phyloP scores from a whole-genome alignment of 1,140 invertebrate genomes.

The Hydropsyche tenuis region DNA sequence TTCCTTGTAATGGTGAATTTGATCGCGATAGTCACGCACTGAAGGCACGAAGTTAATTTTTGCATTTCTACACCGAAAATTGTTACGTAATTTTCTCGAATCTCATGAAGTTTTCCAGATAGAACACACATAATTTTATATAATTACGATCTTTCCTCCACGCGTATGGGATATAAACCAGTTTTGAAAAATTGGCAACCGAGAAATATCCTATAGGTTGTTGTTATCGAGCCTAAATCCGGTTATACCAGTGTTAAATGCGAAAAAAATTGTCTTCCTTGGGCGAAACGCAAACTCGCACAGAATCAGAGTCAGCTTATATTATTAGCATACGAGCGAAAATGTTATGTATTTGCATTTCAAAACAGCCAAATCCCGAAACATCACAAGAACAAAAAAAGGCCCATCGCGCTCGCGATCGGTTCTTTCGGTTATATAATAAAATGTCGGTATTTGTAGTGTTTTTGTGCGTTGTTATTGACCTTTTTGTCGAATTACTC shows the following conservation, averaged over 20 bases:
- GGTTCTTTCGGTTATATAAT: not conserved
- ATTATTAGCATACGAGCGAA: not conserved
- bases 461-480: conserved; percentile 30
- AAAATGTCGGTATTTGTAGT: not conserved
- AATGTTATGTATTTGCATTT: conserved; percentile 2
- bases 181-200: not conserved
- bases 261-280: not conserved
- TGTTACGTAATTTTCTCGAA: no score
- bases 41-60: no score
- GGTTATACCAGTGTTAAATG: conserved; percentile 7
- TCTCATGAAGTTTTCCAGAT: no score
- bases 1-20: conserved; percentile 22
- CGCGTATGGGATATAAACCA: conserved; percentile 1
- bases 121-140: not conserved
- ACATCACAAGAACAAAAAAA: not conserved
- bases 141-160: conserved; percentile 8
- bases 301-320: not conserved
- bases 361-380: conserved; percentile 13
- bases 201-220: not conserved
- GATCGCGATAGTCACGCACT: conserved; percentile 21
- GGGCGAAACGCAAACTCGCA: not conserved
- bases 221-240: conserved; percentile 22
- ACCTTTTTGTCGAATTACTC: conserved; percentile 41
- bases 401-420: not conserved
- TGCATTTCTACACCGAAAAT: no score